Percentiles rank a stretch among this genome's conserved stretches.
Evolutionary conservation across 2,888 invertebrate species (phyloP).

Genomic region (Chalcosyrphus nemorum): DNA sequence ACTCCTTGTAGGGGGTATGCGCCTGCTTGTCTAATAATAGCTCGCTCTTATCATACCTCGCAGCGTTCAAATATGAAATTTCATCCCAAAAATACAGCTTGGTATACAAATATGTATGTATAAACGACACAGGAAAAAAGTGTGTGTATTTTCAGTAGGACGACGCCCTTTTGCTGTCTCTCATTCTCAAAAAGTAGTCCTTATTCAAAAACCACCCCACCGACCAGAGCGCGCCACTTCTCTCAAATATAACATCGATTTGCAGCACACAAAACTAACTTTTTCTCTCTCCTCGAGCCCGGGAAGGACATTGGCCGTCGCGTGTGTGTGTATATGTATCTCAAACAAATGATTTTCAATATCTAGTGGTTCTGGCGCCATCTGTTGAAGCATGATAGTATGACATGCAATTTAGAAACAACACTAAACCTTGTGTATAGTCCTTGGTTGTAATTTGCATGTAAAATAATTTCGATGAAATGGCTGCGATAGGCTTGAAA

Average conservation of each 20-base stretch:
- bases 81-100: constrained; percentile 20
- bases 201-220: constrained; percentile 36
- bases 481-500: not conserved
- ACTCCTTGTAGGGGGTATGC: not conserved
- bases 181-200: constrained; percentile 17
- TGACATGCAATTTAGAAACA: constrained; percentile 16
- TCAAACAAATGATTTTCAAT: not conserved
- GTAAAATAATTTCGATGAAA: constrained; percentile 7
- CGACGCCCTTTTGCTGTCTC: constrained; percentile 68
- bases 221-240: not conserved
- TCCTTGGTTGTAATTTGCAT: constrained; percentile 22
- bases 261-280: too few relatives aligned
- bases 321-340: constrained; percentile 9
- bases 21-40: constrained; percentile 12
- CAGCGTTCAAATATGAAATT: constrained; percentile 27
- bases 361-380: constrained; percentile 52
- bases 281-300: not conserved
- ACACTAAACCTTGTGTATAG: not conserved
- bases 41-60: not conserved
- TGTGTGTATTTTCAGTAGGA: constrained; percentile 51
- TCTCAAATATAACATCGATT: constrained; percentile 43
- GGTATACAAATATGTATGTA: constrained; percentile 5
- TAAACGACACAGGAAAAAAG: not conserved
- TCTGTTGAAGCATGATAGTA: constrained; percentile 50
- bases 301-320: constrained; percentile 58